A percentile compares a stretch with the other conserved stretches of the same genome.
Conservation (phyloP, 1,140 invertebrate species). For the Lepidotrigona ventralis region DNA sequence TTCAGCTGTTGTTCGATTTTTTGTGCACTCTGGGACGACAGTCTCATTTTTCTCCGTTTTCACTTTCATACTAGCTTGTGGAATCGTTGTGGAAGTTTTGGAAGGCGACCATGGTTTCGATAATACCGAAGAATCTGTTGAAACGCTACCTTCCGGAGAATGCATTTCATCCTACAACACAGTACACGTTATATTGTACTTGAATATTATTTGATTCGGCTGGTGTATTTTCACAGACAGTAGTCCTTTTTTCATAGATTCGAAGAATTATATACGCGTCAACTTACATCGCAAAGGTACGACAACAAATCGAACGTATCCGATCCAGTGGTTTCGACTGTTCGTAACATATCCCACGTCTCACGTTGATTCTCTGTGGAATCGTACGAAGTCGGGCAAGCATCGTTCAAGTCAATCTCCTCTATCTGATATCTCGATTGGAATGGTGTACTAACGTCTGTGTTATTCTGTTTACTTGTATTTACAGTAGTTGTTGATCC, state of each 20-base stretch:
- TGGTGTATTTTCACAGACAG: neutral
- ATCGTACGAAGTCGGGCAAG: constrained; percentile 31
- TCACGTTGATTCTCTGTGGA: constrained; percentile 46
- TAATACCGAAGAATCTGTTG: constrained; percentile 63
- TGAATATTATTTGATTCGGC: neutral
- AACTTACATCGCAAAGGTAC: constrained; percentile 76
- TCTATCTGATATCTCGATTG: constrained; percentile 23
- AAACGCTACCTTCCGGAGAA: constrained; percentile 63
- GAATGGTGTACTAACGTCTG: constrained; percentile 23
- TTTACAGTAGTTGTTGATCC: constrained; percentile 38
- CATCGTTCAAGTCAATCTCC: constrained; percentile 42
- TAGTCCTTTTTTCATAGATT: neutral
- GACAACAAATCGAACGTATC: constrained; percentile 76
- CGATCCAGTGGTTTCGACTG: constrained; percentile 62
- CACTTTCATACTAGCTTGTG: constrained; percentile 12
- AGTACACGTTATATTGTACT: neutral
- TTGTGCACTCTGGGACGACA: neutral
- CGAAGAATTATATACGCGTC: constrained; percentile 11
- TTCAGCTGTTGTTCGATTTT: constrained; percentile 20
- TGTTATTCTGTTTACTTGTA: constrained; percentile 36
- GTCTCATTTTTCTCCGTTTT: constrained; percentile 29
- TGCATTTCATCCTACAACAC: constrained; percentile 68
- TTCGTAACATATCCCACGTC: constrained; percentile 66
- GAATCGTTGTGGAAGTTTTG: neutral
- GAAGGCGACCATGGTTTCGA: constrained; percentile 29